Percentiles rank a stretch among this genome's conserved stretches.
phyloP scores from a whole-genome alignment of 2,797 vertebrate genomes.

The Crypturellus tataupa region DNA sequence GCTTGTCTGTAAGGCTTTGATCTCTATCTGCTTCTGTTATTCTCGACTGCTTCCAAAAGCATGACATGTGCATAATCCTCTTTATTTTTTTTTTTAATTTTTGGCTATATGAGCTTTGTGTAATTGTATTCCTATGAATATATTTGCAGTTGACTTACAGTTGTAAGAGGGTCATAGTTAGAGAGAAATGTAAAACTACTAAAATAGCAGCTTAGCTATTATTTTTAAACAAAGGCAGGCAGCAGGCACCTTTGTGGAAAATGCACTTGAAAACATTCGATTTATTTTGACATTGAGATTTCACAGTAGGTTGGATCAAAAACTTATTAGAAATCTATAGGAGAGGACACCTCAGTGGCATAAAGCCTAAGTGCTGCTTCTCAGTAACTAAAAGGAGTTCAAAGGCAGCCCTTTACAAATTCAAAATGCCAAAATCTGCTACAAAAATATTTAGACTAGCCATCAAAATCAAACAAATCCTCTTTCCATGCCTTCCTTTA shows the following conservation, averaged over 20 bases:
- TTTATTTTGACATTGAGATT: neutral
- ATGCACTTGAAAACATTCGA: neutral
- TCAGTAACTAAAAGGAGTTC: slow-evolving; percentile 9
- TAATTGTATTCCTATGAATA: neutral
- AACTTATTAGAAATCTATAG: neutral
- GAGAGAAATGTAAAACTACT: slow-evolving; percentile 6
- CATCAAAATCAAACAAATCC: slow-evolving; percentile 4
- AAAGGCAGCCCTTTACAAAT: slow-evolving; percentile 18
- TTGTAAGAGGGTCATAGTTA: neutral
- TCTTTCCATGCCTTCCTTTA: neutral
- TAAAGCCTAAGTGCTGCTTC: neutral
- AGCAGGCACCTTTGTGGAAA: neutral
- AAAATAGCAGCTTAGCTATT: neutral
- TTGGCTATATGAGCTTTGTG: neutral
- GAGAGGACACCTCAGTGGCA: neutral
- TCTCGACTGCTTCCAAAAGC: neutral
- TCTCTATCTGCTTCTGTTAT: neutral
- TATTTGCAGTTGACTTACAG: neutral
- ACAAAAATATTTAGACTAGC: neutral
- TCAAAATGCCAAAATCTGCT: neutral
- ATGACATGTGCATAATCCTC: neutral
- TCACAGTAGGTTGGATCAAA: neutral
- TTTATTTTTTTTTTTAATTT: neutral
- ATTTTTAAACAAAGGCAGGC: slow-evolving; percentile 4
- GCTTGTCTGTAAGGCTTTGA: neutral